Conservation (phyloP, 2,113 vertebrate genomes). For the Arvicanthis niloticus region DNA sequence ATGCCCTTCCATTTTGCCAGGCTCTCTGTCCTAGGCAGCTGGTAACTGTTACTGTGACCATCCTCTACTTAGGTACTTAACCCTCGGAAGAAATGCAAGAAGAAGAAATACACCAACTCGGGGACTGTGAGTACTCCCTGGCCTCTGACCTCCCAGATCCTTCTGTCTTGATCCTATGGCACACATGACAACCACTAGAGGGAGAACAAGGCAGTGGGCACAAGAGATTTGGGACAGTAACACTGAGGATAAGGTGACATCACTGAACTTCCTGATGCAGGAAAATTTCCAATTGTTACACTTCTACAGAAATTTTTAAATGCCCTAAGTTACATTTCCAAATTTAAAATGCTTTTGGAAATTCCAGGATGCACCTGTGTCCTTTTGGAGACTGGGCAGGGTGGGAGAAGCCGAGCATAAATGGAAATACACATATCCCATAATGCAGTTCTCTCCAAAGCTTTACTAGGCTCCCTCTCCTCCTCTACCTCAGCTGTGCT, state of each 20-base stretch:
- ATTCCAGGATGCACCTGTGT: slow-evolving; percentile 3
- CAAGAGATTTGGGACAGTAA: background rate
- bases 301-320: background rate
- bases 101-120: slow-evolving; percentile 99
- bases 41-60: background rate
- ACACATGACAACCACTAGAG: background rate
- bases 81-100: slow-evolving; percentile 98
- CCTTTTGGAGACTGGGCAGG: background rate
- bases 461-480: background rate
- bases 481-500: background rate
- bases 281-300: slow-evolving; percentile 27
- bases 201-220: background rate
- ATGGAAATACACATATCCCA: background rate
- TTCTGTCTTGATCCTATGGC: background rate
- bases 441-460: background rate
- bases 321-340: slow-evolving; percentile 22
- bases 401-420: background rate
- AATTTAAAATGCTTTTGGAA: slow-evolving; percentile 48
- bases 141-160: background rate
- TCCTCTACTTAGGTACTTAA: slow-evolving; percentile 92
- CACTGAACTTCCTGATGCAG: background rate
- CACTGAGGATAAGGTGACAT: background rate
- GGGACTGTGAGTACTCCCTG: slow-evolving; percentile 93
- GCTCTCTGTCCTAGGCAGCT: background rate
- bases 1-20: background rate